Conservation (phyloP, 2,888 invertebrate genomes). For the Fragum whitleyi region DNA sequence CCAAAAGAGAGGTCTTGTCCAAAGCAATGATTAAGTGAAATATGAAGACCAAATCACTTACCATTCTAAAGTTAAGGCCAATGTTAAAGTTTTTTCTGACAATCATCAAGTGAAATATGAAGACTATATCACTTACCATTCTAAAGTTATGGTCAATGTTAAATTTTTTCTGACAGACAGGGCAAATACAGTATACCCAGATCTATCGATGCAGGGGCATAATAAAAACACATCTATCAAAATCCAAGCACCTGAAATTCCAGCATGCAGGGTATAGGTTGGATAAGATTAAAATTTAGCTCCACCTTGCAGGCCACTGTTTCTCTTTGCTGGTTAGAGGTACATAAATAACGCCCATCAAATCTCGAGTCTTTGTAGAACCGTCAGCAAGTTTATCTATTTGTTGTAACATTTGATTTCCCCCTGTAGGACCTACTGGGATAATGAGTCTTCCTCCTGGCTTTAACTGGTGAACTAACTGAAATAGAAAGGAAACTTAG, state of each 20-base stretch:
- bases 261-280: slow-evolving; percentile 33
- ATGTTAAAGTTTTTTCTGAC: too few relatives aligned
- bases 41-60: too few relatives aligned
- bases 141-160: too few relatives aligned
- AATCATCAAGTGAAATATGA: too few relatives aligned
- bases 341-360: slow-evolving; percentile 99
- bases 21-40: too few relatives aligned
- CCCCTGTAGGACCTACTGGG: slow-evolving; percentile 90
- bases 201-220: too few relatives aligned
- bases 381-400: slow-evolving; percentile 96
- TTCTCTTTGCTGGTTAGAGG: slow-evolving; percentile 95
- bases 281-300: slow-evolving; percentile 60
- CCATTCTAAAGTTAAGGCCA: too few relatives aligned
- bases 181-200: too few relatives aligned
- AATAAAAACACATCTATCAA: neutral
- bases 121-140: too few relatives aligned
- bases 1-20: too few relatives aligned
- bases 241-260: slow-evolving; percentile 10
- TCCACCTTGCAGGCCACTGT: slow-evolving; percentile 88
- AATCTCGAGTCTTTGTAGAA: slow-evolving; percentile 89
- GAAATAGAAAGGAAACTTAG: slow-evolving; percentile 50
- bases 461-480: slow-evolving; percentile 94
- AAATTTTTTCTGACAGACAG: too few relatives aligned
- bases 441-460: slow-evolving; percentile 95
- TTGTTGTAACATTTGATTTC: slow-evolving; percentile 93